These are phyloP conservation scores for Halichondria panicea DNA, from an alignment of 37 sponge, comb jelly and placozoan species.

Conservation along the genomic window DNA sequence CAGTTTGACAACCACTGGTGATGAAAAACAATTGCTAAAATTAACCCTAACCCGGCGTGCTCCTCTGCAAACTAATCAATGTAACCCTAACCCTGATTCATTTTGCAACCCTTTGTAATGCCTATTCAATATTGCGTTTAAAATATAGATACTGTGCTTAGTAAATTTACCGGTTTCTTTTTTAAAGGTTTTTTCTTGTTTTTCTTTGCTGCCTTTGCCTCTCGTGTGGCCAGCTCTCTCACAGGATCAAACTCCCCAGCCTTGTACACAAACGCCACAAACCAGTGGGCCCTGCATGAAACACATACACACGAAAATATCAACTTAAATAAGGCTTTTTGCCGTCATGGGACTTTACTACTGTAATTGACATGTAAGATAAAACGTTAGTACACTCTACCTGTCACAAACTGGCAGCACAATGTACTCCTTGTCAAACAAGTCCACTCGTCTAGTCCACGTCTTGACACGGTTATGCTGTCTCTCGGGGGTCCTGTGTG, in stretches of 20 bases:
- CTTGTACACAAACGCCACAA: conserved; percentile 74
- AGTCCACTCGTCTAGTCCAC: conserved; percentile 86
- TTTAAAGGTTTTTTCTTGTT: too few species aligned
- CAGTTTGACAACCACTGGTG: too few species aligned
- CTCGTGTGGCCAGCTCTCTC: too few species aligned
- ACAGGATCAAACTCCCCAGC: conserved; percentile 72
- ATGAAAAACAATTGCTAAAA: too few species aligned
- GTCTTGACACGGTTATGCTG: conserved; percentile 72
- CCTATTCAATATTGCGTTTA: too few species aligned
- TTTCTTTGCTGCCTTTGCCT: too few species aligned
- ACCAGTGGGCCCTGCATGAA: conserved; percentile 77
- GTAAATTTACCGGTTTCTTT: too few species aligned
- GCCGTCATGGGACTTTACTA: background rate
- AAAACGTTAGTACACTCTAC: conserved; percentile 9
- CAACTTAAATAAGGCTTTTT: background rate
- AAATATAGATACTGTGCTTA: too few species aligned
- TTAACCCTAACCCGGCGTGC: too few species aligned
- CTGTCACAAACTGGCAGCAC: conserved; percentile 78
- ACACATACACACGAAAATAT: background rate
- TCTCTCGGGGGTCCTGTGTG: conserved; percentile 27
- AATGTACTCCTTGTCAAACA: conserved; percentile 80
- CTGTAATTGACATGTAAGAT: background rate
- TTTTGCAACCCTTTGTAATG: too few species aligned
- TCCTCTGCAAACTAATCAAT: too few species aligned
- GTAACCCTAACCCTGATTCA: too few species aligned